These are phyloP conservation scores for Folsomia candida DNA, from an alignment of 2,888 invertebrate species.

Conservation along the genomic window DNA sequence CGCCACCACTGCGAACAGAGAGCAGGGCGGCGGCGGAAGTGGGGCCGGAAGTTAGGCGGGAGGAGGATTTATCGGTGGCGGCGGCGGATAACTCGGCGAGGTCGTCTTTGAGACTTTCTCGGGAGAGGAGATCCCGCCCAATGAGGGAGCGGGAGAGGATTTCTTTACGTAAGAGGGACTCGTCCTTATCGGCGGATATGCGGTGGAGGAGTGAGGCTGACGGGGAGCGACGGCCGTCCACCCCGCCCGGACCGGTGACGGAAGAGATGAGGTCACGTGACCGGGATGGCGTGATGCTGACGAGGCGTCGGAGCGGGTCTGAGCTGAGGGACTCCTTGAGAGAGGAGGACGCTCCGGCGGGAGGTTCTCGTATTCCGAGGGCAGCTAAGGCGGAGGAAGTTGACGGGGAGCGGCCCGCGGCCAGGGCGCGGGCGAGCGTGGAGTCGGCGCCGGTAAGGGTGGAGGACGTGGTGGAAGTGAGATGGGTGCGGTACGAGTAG, in stretches of 20 bases:
- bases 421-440: conserved; percentile 63
- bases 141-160: conserved; percentile 48
- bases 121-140: conserved; percentile 42
- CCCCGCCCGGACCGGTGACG: conserved; percentile 23
- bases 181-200: conserved; percentile 45
- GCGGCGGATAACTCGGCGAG: conserved; percentile 25
- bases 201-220: conserved; percentile 46
- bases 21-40: conserved; percentile 28
- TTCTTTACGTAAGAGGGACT: conserved; percentile 46
- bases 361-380: conserved; percentile 42
- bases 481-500: conserved; percentile 63
- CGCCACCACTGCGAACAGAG: conserved; percentile 53
- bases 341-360: conserved; percentile 20
- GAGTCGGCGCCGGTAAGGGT: conserved; percentile 56
- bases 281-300: conserved; percentile 47
- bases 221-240: conserved; percentile 43
- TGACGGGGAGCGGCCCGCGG: conserved; percentile 48
- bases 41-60: conserved; percentile 29
- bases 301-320: conserved; percentile 42
- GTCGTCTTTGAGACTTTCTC: conserved; percentile 47
- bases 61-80: conserved; percentile 42
- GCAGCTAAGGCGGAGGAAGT: conserved; percentile 48
- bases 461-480: conserved; percentile 51
- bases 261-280: conserved; percentile 48
- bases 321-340: conserved; percentile 43